Percentiles rank a stretch among this genome's conserved stretches.
Evolutionary conservation across 2,113 vertebrate genomes (phyloP).

Genomic region (Phyllostomus discolor): DNA sequence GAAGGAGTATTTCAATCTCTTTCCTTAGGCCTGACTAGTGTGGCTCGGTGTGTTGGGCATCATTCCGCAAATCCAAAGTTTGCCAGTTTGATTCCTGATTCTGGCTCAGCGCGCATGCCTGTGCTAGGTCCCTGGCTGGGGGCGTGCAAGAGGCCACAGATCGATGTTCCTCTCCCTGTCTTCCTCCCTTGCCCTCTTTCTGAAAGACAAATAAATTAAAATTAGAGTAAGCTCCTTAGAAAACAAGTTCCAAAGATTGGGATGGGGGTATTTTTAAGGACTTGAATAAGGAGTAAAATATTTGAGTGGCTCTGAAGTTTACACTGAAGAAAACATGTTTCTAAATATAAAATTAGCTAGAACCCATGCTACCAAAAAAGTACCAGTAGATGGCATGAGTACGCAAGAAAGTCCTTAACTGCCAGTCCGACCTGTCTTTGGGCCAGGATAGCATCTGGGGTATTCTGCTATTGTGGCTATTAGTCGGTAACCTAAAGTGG

Average conservation of each 20-base stretch:
- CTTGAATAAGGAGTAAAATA: not conserved
- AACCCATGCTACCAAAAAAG: not conserved
- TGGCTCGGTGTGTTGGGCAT: no score
- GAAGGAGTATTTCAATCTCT: not conserved
- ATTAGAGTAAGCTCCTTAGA: not conserved
- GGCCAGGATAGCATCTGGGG: not conserved
- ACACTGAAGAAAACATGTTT: not conserved
- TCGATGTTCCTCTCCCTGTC: no score
- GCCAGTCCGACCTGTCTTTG: not conserved
- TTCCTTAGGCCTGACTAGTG: not conserved
- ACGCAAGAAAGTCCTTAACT: not conserved
- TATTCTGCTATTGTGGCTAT: not conserved
- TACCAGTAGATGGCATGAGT: constrained; percentile 25
- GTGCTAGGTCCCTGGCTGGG: no score
- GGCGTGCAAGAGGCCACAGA: no score
- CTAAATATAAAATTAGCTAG: not conserved
- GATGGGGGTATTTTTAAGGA: not conserved
- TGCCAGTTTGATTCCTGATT: no score
- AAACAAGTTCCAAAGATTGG: not conserved
- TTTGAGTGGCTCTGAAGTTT: not conserved
- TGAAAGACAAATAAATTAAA: no score
- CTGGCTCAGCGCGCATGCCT: no score
- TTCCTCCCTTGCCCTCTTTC: no score
- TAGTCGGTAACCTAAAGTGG: not conserved
- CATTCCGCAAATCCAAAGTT: no score